These are phyloP conservation scores for Papilio aristodemus DNA, from an alignment of 1,140 invertebrate genomes.

Conservation along the genomic window DNA sequence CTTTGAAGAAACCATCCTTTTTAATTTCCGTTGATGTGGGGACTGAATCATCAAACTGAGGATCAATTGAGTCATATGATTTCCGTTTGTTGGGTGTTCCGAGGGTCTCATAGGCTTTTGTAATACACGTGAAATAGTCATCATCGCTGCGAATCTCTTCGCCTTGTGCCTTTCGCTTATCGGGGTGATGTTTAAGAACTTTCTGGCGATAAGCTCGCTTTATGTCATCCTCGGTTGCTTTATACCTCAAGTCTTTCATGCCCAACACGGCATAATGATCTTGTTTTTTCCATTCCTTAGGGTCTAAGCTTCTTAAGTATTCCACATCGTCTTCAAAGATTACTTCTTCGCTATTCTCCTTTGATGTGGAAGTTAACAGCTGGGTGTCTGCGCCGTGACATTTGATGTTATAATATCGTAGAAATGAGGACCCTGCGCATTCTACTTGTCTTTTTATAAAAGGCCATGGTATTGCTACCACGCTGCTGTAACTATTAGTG, in stretches of 20 bases:
- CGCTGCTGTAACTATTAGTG: conserved; percentile 47
- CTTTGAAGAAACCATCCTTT: conserved; percentile 89
- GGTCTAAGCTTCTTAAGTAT: conserved; percentile 93
- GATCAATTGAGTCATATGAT: conserved; percentile 98
- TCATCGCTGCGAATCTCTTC: conserved; percentile 92
- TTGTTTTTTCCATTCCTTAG: conserved; percentile 98
- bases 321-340: conserved; percentile 90
- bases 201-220: conserved; percentile 95
- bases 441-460: conserved; percentile 69
- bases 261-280: conserved; percentile 98
- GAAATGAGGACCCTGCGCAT: conserved; percentile 68
- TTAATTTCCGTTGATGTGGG: conserved; percentile 89
- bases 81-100: conserved; percentile 90
- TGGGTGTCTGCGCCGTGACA: conserved; percentile 72
- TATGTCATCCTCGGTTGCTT: conserved; percentile 94
- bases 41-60: conserved; percentile 94
- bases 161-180: conserved; percentile 94
- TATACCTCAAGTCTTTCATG: conserved; percentile 87
- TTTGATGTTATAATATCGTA: conserved; percentile 74
- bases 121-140: conserved; percentile 99
- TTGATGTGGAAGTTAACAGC: conserved; percentile 65
- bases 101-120: conserved; percentile 91
- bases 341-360: conserved; percentile 82
- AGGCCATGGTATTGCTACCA: conserved; percentile 59
- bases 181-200: conserved; percentile 98